Percentiles rank a stretch among this genome's conserved stretches.
These are phyloP conservation scores for Brachypteracias leptosomus DNA, from an alignment of 2,113 vertebrate genomes.

Conservation along the genomic window DNA sequence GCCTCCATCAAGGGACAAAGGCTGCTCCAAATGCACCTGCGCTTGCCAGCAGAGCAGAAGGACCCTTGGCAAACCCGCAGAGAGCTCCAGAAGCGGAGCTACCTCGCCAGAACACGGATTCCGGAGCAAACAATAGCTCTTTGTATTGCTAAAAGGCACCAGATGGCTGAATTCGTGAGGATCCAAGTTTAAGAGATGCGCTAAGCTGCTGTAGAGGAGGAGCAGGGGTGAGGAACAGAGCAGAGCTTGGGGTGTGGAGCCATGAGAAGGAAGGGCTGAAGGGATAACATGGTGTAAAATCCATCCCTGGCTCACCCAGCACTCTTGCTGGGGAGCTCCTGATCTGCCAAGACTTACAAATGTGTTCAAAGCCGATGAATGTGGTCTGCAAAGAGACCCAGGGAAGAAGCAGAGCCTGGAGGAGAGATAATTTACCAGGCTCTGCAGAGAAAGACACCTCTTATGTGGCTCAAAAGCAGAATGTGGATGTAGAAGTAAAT, in stretches of 20 bases:
- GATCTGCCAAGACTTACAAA: neutral
- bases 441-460: neutral
- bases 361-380: rapidly evolving
- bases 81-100: neutral
- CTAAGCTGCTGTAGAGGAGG: neutral
- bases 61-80: neutral
- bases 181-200: constrained; percentile 7
- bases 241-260: neutral
- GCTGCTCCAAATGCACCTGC: neutral
- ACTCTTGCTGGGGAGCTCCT: neutral
- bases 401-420: neutral
- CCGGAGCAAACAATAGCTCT: constrained; percentile 35
- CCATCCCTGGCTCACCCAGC: neutral
- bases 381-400: neutral
- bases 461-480: rapidly evolving
- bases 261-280: neutral
- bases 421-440: neutral
- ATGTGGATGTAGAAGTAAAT: rapidly evolving
- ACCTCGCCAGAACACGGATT: neutral
- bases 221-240: neutral
- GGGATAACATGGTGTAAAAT: neutral
- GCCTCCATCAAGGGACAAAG: neutral
- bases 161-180: neutral
- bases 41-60: constrained; percentile 36
- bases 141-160: neutral